Base-by-base conservation (phyloP, 2,113 vertebrate species). In the Zapus hudsonius region DNA sequence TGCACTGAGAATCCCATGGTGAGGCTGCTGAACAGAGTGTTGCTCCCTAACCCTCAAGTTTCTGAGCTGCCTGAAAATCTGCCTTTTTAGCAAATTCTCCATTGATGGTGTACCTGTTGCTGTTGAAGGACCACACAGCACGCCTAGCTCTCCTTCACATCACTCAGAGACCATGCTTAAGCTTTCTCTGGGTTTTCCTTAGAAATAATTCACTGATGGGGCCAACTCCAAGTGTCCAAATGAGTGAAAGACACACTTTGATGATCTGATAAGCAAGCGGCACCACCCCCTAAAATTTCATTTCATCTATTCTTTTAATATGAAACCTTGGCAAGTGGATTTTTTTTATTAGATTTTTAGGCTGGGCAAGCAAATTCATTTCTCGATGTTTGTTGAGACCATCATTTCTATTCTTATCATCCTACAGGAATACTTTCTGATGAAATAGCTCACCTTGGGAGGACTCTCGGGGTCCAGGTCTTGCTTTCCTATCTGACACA, bases 291-390 rank as follows among this genome's bases (percentile, higher is more conserved):
- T 38, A 52, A 57, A 55, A 89, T 78, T 90, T 81, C 57, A 73
- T 40, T 61, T 82, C 33, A 66, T 84, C 59, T 15, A 84, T 42
- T 52, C 8, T 92, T 75, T 92, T 70, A 84, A 55, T 87, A 63
- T 47, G 38, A 90, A 92, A 84, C 55, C 33, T 55, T 27, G 15
- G 42, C 23, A 94, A 81, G 78, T 47, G 31, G 40, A 47, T 42
- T 81, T 96, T 84, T 75, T 42, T 79, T n/a, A 84, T 92, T 42
- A 75, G 44, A 64, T 63, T 90, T 52, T 84, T 70, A 42, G 38
- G 7, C 25, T 64, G 8, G 52, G 19, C 79, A 31, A n/a, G 61
- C 1, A 73, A 70, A 83, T 80, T 91, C 20, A 70, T 31, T 20
- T 87, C 80, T 5, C 13, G 61, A 31, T 12, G 2, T 89, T 15